Base-by-base conservation (phyloP, 1,140 invertebrate species). In the Cecropterus lyciades region DNA sequence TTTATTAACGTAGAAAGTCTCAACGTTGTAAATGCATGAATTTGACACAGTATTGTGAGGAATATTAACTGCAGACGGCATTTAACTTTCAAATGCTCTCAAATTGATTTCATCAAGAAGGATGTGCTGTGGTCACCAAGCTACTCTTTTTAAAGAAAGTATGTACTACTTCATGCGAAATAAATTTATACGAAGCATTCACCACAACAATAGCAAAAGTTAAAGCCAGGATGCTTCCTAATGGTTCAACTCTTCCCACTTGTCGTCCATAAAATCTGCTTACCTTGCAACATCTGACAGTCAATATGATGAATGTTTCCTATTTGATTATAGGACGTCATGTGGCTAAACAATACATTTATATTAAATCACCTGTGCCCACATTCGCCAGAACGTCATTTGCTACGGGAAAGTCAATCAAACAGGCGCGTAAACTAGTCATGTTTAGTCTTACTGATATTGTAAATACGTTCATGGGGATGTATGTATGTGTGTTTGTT, bases 141-240 rank as follows among this genome's bases (percentile, higher is more conserved):
- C 60, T 52, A 52, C 51, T 63, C 46, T 52, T 17, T 14, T 8
- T 13, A 20, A 80, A 79, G 84, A 88, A 88, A 88, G 85, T 84
- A 71, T 77, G 80, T 77, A 71, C 77, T 75, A 76, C 79, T 81
- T 84, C 67, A 60, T 73, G 57, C 73, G 77, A 72, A 78, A 83
- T 78, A 81, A 73, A 75, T 67, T 66, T 65, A 69, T 60, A 69
- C 49, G 46, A 48, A 17, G 57, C 70, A 72, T 74, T 77, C 73
- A 75, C 70, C 69, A 67, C 72, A 76, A 82, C 79, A 84, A 80
- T 80, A 59, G 72, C 15, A 55, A 57, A 27, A 60, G 62, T 70
- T 56, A 53, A 67, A 73, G 67, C 62, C 27, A 67, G 67, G 66
- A 55, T 60, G 67, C 65, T 73, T 70, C 68, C 65, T 65, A 68